Evolutionary conservation across 2,113 vertebrate genomes (phyloP), one percentile per base, ranked within the genome.

Genomic region (Tachysurus vachellii): DNA sequence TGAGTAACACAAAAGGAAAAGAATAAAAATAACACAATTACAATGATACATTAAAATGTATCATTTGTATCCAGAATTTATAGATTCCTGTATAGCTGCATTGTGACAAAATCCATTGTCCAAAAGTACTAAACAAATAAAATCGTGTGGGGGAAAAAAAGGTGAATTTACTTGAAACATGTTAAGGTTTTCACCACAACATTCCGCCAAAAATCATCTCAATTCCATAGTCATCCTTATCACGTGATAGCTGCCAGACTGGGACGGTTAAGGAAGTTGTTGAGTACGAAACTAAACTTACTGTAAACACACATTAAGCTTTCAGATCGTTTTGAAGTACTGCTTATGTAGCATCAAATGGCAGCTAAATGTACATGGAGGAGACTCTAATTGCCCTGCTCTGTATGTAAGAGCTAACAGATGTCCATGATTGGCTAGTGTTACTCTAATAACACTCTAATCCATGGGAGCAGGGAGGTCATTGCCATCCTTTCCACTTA

Each of bases 1-100:
- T 98, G 92, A 17, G 86, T 26, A 13, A 19, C 21, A 82, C 70
- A 70, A 36, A 36, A 36, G 36, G 2, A 36, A 36, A 36, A 2
- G 36, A 36, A 13, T 1, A 50, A 14, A 5, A 71, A 16, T 21
- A 64, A 85, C 4, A 50, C 47, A 50, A 50, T 50, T 50, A 36
- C 2, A 5, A 50, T 5, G 5, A 50, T 50, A 7, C 2, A 50
- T 50, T 50, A 5, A 47, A 47, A 47, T n/a, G n/a, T n/a, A 50
- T 50, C 47, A 50, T 9, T 50, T 50, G 47, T 50, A 50, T 50
- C 47, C 47, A 50, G 47, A 50, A 50, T 50, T 50, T 9, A 50
- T 50, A 7, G 47, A 50, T 50, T 50, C 5, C 47, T 50, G 2
- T 50, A 50, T 7, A 50, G 5, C 47, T 50, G 47, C 47, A 7